Conservation (phyloP, 1,140 invertebrate species). For the Calosoma granatense region DNA sequence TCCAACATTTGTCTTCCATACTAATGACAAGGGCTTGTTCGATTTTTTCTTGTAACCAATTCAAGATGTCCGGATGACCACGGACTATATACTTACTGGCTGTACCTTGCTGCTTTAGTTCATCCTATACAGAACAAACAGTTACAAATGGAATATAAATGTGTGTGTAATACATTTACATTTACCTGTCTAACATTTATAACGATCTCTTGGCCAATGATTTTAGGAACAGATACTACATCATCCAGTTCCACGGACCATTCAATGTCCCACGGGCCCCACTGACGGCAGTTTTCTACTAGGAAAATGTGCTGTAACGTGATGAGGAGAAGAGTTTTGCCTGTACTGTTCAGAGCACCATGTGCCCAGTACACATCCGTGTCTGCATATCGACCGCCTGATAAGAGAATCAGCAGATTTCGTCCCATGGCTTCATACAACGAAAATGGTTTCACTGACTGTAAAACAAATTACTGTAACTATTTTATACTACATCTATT, state of each 20-base stretch:
- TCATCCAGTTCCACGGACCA: conserved; percentile 66
- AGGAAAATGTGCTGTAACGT: conserved; percentile 56
- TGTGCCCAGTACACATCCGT: conserved; percentile 31
- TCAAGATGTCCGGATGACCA: conserved; percentile 52
- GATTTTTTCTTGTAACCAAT: conserved; percentile 61
- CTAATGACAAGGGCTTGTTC: conserved; percentile 60
- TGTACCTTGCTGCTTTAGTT: conserved; percentile 41
- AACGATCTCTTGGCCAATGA: conserved; percentile 53
- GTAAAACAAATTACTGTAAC: conserved; percentile 12
- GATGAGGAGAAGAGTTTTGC: conserved; percentile 39
- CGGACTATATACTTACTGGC: conserved; percentile 54
- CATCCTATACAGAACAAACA: conserved; percentile 42
- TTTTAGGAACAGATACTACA: conserved; percentile 56
- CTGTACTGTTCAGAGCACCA: conserved; percentile 31
- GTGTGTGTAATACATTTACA: conserved; percentile 13
- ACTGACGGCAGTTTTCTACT: conserved; percentile 56
- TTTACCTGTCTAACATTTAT: conserved; percentile 62
- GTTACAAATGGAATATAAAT: conserved; percentile 18
- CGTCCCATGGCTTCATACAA: conserved; percentile 31
- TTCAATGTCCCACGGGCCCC: conserved; percentile 65
- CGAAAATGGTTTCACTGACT: conserved; percentile 30
- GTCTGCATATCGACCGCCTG: conserved; percentile 25
- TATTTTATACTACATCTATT: too few species aligned
- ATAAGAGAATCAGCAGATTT: conserved; percentile 28
- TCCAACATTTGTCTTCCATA: conserved; percentile 50